phyloP scores from a whole-genome alignment of 2,888 invertebrate genomes.

The Lepas anatifera region DNA sequence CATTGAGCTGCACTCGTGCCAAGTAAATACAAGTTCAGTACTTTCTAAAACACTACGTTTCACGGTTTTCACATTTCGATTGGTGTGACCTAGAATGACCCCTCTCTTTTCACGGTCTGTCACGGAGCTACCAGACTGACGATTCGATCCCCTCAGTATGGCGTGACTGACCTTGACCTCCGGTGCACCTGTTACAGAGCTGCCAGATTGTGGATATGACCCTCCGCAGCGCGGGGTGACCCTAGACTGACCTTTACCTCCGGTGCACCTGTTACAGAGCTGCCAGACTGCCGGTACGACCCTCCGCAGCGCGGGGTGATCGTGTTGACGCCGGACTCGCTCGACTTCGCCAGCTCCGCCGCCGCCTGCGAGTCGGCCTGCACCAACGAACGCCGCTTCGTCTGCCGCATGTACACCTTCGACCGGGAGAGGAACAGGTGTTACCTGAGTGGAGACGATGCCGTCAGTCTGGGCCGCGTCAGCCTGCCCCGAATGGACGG shows the following conservation, averaged over 20 bases:
- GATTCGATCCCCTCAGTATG: too few species aligned
- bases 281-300: constrained; percentile 36
- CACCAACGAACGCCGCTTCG: constrained; percentile 35
- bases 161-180: too few species aligned
- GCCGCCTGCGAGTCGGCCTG: constrained; percentile 36
- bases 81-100: too few species aligned
- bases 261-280: constrained; percentile 31
- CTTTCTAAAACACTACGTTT: too few species aligned
- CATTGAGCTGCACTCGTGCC: too few species aligned
- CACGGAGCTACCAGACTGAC: too few species aligned
- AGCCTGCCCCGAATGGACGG: constrained; percentile 22
- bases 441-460: constrained; percentile 37
- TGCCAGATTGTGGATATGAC: constrained; percentile 36
- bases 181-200: constrained; percentile 31
- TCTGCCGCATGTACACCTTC: constrained; percentile 34
- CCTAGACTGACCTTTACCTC: too few species aligned
- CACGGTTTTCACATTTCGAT: too few species aligned
- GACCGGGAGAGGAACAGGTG: constrained; percentile 27
- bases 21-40: too few species aligned
- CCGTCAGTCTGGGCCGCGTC: constrained; percentile 29
- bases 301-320: constrained; percentile 32
- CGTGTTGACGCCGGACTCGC: constrained; percentile 32
- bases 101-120: too few species aligned
- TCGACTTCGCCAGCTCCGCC: constrained; percentile 35
- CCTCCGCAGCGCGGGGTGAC: constrained; percentile 32